Base-by-base conservation (phyloP, 37 sponge, comb jelly and placozoan genomes). In the Cladorhizidae sp. region DNA sequence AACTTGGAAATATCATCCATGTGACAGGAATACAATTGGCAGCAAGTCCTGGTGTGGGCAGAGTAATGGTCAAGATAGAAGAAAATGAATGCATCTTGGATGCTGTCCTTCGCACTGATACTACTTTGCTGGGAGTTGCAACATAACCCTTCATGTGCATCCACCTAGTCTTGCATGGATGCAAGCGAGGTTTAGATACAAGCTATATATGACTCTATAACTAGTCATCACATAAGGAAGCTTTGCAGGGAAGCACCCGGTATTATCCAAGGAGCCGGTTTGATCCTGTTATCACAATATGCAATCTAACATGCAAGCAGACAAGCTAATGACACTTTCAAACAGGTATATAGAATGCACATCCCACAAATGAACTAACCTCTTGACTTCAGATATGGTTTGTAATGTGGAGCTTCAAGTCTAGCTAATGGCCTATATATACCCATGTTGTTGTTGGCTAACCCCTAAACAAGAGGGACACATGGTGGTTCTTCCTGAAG, bases 401-500 rank as follows among this genome's bases (percentile, higher is more conserved):
- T 92, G 93, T 76, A 71, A 64, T 77, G 78, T 95, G 14, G n/a
- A 32, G 23, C 74, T 93, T 18, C 22, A 1, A 64, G 54, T 18
- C 59, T 95, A 2, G 7, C 1, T 26, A 70, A 67, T 67, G 70
- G 63, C 33, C n/a, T n/a, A n/a, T n/a, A n/a, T 88, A 91, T 59
- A 86, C 92, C 0, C 91, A 93, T 77, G 43, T 1, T 9, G 40
- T 64, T 8, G 70, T 68, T 35, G 52, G 61, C 96, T 43, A 72
- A 67, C 68, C 97, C 95, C 0, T 25, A 21, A 0, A 62, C 71
- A 26, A 97, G 97, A 0, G 95, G 97, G 0, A 96, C 95, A 40
- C 91, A 72, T n/a, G 99, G 99, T 14, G 99, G 99, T 23, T 92
- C 97, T 33, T 51, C 23, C 82, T 33, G 36, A 23, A 33, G 40